Percentiles rank a stretch among this genome's conserved stretches.
Evolutionary conservation across 2,888 invertebrate genomes (phyloP).

Genomic region (Hesperia comma): DNA sequence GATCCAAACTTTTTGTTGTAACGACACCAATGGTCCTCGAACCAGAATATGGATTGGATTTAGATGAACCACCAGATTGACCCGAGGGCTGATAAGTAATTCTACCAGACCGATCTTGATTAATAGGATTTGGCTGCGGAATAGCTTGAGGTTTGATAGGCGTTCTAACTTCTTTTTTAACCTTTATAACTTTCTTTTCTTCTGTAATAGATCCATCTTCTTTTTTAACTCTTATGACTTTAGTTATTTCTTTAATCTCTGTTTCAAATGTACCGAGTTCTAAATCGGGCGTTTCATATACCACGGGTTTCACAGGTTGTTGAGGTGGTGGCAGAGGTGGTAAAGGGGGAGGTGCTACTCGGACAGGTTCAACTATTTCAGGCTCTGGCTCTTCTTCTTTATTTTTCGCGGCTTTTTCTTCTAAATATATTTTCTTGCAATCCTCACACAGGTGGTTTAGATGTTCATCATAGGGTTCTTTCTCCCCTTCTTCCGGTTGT

Average conservation of each 20-base stretch:
- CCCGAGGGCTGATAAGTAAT: constrained; percentile 35
- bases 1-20: constrained; percentile 35
- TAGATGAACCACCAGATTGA: constrained; percentile 40
- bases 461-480: constrained; percentile 37
- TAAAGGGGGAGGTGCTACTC: background rate
- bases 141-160: constrained; percentile 38
- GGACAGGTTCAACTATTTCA: background rate
- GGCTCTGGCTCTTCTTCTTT: background rate
- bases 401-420: constrained; percentile 26
- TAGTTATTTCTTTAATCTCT: constrained; percentile 53
- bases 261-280: constrained; percentile 51
- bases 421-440: constrained; percentile 43
- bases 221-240: constrained; percentile 51
- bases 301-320: background rate
- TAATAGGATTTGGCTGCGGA: constrained; percentile 34
- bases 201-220: constrained; percentile 54
- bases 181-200: constrained; percentile 52
- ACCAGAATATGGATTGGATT: constrained; percentile 44
- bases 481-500: constrained; percentile 24
- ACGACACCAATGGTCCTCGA: constrained; percentile 46
- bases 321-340: background rate
- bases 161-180: constrained; percentile 49
- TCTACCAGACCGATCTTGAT: constrained; percentile 27
- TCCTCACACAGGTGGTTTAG: constrained; percentile 41
- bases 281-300: constrained; percentile 40